Percentiles rank a stretch among this genome's conserved stretches.
Conservation (phyloP, 2,113 vertebrate species). For the Paraplagusia blochii region DNA sequence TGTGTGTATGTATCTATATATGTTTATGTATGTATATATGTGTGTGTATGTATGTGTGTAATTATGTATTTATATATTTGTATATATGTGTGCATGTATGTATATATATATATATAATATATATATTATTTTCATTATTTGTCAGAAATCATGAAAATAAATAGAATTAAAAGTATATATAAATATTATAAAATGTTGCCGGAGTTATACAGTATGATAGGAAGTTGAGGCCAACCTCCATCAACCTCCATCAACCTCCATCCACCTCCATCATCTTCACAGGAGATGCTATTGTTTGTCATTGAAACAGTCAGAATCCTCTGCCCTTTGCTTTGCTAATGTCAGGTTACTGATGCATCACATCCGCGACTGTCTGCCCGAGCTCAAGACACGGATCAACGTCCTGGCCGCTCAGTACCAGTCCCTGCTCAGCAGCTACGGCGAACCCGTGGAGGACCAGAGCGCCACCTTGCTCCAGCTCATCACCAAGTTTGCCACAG, state of each 20-base stretch:
- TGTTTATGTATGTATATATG: too few relatives aligned
- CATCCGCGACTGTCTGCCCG: conserved; percentile 95
- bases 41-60: too few relatives aligned
- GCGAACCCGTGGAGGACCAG: conserved; percentile 95
- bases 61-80: too few relatives aligned
- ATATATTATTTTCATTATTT: too few relatives aligned
- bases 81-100: too few relatives aligned
- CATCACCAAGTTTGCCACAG: conserved; percentile 97
- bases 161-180: too few relatives aligned
- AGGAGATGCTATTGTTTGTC: background rate
- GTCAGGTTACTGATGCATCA: conserved; percentile 96
- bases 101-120: too few relatives aligned
- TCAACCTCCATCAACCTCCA: background rate
- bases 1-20: too few relatives aligned
- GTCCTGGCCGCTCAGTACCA: conserved; percentile 97
- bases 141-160: too few relatives aligned
- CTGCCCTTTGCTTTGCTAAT: conserved; percentile 28
- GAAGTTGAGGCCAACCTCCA: background rate
- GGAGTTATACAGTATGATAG: background rate
- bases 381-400: conserved; percentile 97
- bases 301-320: conserved; percentile 1
- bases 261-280: background rate
- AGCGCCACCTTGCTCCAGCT: conserved; percentile 96
- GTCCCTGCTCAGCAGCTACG: conserved; percentile 94
- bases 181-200: too few relatives aligned